Base-by-base conservation (phyloP, 2,888 invertebrate genomes). In the Malachius bipustulatus region DNA sequence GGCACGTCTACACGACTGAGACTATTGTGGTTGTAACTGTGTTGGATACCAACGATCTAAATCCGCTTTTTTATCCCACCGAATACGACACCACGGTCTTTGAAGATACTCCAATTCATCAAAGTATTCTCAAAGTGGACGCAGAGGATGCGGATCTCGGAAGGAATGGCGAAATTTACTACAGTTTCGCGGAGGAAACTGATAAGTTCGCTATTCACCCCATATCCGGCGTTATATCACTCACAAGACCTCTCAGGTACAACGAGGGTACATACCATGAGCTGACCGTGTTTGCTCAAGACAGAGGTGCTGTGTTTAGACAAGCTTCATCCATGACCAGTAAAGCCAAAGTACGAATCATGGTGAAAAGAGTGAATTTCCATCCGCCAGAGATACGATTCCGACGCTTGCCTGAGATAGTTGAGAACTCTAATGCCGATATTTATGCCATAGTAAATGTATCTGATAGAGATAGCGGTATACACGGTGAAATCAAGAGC, bases 91-190 rank as follows among this genome's bases (percentile, higher is more conserved):
- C 78, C 30, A 75, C 75, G n/a, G 79, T 96, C 27, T 75, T 80
- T 13, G 94, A 94, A 62, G 91, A 94, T 60, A 78, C 82, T 39
- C 79, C 87, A 8, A 65, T 89, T 38, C 88, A 93, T 62, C 73
- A 77, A 36, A 85, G 81, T 58, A 73, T 93, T 38, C 64, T 81
- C 24, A 75, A 71, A 53, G 84, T 88, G 33, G 67, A 77, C 19
- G 97, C 96, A 1, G 91, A 90, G 54, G 97, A 98, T 64, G 94
- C 97, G 3, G 97, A 98, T 62, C 68, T 88, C 19, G 97, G 96
- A 2, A 71, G 89, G 50, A 97, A 97, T 62, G 93, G 94, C 1
- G 91, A 96, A 66, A 88, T 97, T 49, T 96, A 96, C 65, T 97
- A 94, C 65, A 91, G 89, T 59, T 78, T 97, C 52, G 69, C 75